Conservation (phyloP, 2,797 vertebrate species). For the Iguana delicatissima region DNA sequence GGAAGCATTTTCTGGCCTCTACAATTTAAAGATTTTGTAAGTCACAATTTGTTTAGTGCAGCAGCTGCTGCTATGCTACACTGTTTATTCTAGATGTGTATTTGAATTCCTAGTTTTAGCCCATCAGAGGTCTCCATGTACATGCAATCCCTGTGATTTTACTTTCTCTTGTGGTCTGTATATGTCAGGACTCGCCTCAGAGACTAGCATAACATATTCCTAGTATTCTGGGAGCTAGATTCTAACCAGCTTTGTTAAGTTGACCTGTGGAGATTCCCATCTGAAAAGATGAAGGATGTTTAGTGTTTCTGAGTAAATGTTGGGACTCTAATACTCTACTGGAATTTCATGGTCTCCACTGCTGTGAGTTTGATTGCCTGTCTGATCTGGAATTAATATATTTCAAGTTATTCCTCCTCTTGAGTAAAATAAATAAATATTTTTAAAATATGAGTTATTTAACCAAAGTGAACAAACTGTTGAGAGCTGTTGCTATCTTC, state of each 20-base stretch:
- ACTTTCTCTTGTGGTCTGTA: not conserved
- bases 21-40: conserved; percentile 95
- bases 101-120: not conserved
- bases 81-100: not conserved
- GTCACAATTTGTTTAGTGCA: conserved; percentile 71
- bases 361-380: not conserved
- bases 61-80: not conserved
- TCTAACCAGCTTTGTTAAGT: not conserved
- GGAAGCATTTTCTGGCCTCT: conserved; percentile 90
- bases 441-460: not conserved
- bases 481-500: not conserved
- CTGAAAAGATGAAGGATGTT: not conserved
- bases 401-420: not conserved
- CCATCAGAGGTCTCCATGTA: not conserved
- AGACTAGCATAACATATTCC: conserved; percentile 8
- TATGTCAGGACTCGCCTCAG: not conserved
- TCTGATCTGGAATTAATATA: not conserved
- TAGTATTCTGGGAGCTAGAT: not conserved
- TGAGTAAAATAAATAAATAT: not conserved
- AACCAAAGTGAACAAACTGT: not conserved
- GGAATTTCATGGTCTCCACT: not conserved
- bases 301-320: not conserved
- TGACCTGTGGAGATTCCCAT: not conserved
- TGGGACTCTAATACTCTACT: not conserved
- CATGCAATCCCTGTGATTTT: not conserved